Evolutionary conservation across 2,113 vertebrate species (phyloP).

Genomic region (Chelonoidis abingdonii): DNA sequence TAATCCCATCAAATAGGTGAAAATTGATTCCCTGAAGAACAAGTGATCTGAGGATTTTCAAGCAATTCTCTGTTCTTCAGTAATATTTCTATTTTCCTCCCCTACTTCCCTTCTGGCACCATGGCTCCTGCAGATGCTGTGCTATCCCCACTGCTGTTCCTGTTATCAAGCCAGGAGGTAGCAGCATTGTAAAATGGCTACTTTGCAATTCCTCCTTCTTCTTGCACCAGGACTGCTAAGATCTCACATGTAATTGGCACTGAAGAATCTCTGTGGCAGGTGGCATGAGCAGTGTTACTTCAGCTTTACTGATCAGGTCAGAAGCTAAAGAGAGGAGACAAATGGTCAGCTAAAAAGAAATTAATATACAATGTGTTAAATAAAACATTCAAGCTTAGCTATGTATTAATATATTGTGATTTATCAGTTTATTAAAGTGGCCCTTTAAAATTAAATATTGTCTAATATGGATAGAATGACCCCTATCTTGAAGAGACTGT

Average conservation of each 20-base stretch:
- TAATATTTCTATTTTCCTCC: background rate
- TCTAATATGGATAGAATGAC: accelerated
- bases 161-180: background rate
- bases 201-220: background rate
- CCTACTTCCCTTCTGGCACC: background rate
- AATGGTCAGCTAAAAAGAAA: background rate
- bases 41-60: background rate
- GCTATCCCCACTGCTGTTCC: background rate
- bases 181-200: background rate
- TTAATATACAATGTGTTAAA: background rate
- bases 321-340: background rate
- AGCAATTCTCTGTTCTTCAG: background rate
- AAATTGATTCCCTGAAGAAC: background rate
- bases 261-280: background rate
- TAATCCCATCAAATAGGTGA: background rate
- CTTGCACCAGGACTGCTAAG: background rate
- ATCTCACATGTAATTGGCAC: background rate
- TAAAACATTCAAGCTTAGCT: background rate
- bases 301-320: background rate
- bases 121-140: background rate
- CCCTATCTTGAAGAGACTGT: background rate
- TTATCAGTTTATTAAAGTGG: background rate
- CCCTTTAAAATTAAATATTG: background rate
- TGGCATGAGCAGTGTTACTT: accelerated
- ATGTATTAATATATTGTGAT: background rate